Evolutionary conservation across 2,113 vertebrate species (phyloP), one percentile per base, ranked within the genome.

Genomic region (Ploceus nigricollis): DNA sequence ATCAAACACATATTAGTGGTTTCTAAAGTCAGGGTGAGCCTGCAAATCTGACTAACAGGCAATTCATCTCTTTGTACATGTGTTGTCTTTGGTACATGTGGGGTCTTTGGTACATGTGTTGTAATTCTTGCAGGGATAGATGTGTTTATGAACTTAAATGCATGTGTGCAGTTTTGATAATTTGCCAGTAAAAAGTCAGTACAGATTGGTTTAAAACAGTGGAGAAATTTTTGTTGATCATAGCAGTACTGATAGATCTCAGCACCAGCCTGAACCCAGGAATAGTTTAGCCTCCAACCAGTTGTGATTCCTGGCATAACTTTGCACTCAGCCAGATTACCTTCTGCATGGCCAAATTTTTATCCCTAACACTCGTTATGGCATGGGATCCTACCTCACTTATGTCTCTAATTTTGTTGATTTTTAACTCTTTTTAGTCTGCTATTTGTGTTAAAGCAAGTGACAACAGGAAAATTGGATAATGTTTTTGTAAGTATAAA

Each of bases 1-100:
- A 45, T 65, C 1, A 2, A 42, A 47, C 11, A 0, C 1, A 3
- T 56, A 3, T 4, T 37, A 35, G 17, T 7, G 7, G 5, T 20
- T 83, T 83, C 45, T 69, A 5, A 93, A 71, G n/a, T n/a, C 57
- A 86, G 27, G 15, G 39, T 65, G 53, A 60, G 30, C 23, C 48
- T 68, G 37, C 37, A 94, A 17, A 90, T 51, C 13, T 47, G n/a
- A 20, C 14, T 23, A 37, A 40, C n/a, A 47, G n/a, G n/a, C n/a
- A n/a, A n/a, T n/a, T n/a, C n/a, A n/a, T n/a, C n/a, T n/a, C n/a
- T n/a, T n/a, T n/a, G n/a, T n/a, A n/a, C n/a, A n/a, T n/a, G n/a
- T n/a, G n/a, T n/a, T n/a, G 16, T 87, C 56, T 69, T 79, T 2
- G 39, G 57, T 47, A 23, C 6, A 5, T 23, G 5, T 50, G 3